Conservation (phyloP, 1,140 invertebrate genomes). For the Dendrolimus punctatus region DNA sequence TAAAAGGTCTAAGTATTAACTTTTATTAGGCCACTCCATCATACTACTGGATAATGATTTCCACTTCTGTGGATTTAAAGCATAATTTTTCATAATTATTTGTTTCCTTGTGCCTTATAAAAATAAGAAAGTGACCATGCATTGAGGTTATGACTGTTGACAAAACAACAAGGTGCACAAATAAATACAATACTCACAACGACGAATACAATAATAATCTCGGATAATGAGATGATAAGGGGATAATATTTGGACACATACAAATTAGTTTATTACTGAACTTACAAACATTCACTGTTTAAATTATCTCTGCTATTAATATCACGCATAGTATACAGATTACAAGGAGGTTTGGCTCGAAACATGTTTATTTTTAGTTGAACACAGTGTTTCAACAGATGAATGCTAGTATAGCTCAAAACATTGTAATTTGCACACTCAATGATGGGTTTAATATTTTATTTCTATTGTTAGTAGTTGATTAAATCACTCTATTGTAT, state of each 20-base stretch:
- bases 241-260: not conserved
- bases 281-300: not conserved
- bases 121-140: too few species aligned
- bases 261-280: not conserved
- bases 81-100: too few species aligned
- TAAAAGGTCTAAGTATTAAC: too few species aligned
- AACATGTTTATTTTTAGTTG: constrained; percentile 15
- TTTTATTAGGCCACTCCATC: too few species aligned
- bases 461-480: constrained; percentile 22
- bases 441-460: constrained; percentile 26
- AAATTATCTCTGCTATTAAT: constrained; percentile 2
- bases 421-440: constrained; percentile 17
- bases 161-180: too few species aligned
- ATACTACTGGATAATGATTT: too few species aligned
- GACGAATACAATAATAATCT: too few species aligned
- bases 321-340: not conserved
- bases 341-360: not conserved
- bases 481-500: not conserved
- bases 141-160: too few species aligned
- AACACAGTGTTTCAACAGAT: constrained; percentile 5
- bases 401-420: constrained; percentile 12
- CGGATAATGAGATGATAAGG: too few species aligned
- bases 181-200: too few species aligned
- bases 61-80: too few species aligned
- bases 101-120: too few species aligned